These are phyloP conservation scores for Regulus satrapa DNA, from an alignment of 2,113 vertebrate genomes.

Conservation along the genomic window DNA sequence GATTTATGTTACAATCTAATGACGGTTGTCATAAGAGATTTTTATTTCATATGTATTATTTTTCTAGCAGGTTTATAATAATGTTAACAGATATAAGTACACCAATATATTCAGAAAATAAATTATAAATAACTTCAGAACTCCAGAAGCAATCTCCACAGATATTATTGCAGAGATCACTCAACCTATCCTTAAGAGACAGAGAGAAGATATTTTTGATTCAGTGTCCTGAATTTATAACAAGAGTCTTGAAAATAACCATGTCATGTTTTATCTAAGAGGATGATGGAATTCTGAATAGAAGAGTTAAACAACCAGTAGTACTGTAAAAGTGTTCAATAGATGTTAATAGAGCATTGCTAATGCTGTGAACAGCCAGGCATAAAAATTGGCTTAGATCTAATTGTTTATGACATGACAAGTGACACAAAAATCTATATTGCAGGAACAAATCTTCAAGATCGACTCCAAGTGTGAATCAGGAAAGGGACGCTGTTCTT, in stretches of 20 bases:
- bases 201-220: background rate
- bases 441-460: conserved; percentile 89
- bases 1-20: background rate
- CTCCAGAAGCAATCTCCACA: background rate
- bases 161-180: background rate
- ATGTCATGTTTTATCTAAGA: background rate
- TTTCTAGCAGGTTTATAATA: background rate
- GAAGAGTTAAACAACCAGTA: background rate
- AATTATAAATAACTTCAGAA: background rate
- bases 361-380: background rate
- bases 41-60: background rate
- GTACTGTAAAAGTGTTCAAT: background rate
- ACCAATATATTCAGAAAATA: background rate
- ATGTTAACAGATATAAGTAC: background rate
- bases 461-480: conserved; percentile 92
- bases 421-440: conserved; percentile 33
- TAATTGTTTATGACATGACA: background rate
- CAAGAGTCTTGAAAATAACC: background rate
- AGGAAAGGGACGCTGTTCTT: conserved; percentile 96
- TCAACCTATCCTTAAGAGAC: background rate
- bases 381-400: background rate
- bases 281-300: background rate
- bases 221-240: background rate
- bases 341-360: background rate
- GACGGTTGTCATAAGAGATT: background rate